Evolutionary conservation across 2,113 vertebrate species (phyloP), one percentile per base, ranked within the genome.

Genomic region (Lates calcarifer): DNA sequence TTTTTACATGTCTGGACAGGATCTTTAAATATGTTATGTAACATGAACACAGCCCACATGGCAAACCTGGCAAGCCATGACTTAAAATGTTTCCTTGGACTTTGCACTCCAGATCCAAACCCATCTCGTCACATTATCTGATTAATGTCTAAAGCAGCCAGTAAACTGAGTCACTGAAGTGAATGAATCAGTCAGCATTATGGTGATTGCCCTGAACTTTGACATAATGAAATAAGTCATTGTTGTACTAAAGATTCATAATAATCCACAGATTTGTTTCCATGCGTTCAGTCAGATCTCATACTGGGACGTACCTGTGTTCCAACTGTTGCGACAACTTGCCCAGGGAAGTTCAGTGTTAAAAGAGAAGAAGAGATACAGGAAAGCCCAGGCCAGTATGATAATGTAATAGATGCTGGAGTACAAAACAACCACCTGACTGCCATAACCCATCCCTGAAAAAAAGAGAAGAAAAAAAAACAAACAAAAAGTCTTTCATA

Each of bases 281-380:
- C 6, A 18, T 33, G 17, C 12, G 8, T 41, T 58, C 28, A 15
- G 31, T 66, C 14, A 47, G 22, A n/a, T 65, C 45, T 37, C 14
- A 47, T 9, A 13, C 14, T 58, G 22, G 51, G 2, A 61, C 82
- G 4, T 89, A 98, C 97, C 96, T 90, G 97, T 97, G 84, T 99
- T 99, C 97, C 98, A 99, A 62, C 92, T 93, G 0, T 99, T 96
- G 85, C 84, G 90, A 77, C 98, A 99, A 84, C 87, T 97, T 11
- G 96, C 94, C 97, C 97, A 99, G 0, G 97, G 97, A 11, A 99
- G 94, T 83, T 97, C 92, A 0, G 93, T 64, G 77, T 90, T 96
- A 90, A 99, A 98, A 0, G 96, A 98, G 78, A 95, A 97, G 92
- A 98, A 98, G 87, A 99, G 96, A 95, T 99, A 99, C 92, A 99